Conservation (phyloP, 2,888 invertebrate genomes). For the Lithosia quadra region DNA sequence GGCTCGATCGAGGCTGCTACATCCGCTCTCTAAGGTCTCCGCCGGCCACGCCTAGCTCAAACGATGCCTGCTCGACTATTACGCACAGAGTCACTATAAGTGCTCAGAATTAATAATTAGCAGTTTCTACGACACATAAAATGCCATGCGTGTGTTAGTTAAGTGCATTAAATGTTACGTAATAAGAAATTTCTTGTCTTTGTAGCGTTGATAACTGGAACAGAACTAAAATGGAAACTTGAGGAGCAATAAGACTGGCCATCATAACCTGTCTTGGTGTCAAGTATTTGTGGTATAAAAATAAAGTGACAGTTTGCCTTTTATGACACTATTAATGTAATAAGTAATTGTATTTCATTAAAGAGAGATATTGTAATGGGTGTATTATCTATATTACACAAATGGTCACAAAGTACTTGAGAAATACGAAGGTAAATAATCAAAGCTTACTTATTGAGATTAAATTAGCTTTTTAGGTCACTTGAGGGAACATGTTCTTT, state of each 20-base stretch:
- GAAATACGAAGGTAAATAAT: background rate
- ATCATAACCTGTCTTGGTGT: slow-evolving; percentile 31
- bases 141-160: slow-evolving; percentile 46
- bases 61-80: slow-evolving; percentile 68
- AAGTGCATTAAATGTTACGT: slow-evolving; percentile 49
- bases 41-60: slow-evolving; percentile 77
- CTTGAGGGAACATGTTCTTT: too few species aligned
- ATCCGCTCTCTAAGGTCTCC: slow-evolving; percentile 81
- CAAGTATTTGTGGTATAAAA: slow-evolving; percentile 19
- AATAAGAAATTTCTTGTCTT: slow-evolving; percentile 44
- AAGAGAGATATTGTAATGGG: background rate
- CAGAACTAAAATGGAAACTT: slow-evolving; percentile 29
- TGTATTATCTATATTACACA: background rate
- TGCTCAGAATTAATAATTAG: slow-evolving; percentile 60
- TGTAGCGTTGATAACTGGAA: slow-evolving; percentile 35
- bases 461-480: background rate
- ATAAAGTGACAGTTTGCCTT: slow-evolving; percentile 28
- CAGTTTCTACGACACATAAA: slow-evolving; percentile 48
- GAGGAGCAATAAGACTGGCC: slow-evolving; percentile 17
- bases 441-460: background rate
- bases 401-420: too few species aligned
- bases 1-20: slow-evolving; percentile 77
- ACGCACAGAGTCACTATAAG: slow-evolving; percentile 60
- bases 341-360: slow-evolving; percentile 24
- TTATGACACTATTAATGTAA: slow-evolving; percentile 20